A percentile compares a stretch with the other conserved stretches of the same genome.
These are phyloP conservation scores for Dreissena polymorpha DNA, from an alignment of 1,140 invertebrate genomes.

Conservation along the genomic window DNA sequence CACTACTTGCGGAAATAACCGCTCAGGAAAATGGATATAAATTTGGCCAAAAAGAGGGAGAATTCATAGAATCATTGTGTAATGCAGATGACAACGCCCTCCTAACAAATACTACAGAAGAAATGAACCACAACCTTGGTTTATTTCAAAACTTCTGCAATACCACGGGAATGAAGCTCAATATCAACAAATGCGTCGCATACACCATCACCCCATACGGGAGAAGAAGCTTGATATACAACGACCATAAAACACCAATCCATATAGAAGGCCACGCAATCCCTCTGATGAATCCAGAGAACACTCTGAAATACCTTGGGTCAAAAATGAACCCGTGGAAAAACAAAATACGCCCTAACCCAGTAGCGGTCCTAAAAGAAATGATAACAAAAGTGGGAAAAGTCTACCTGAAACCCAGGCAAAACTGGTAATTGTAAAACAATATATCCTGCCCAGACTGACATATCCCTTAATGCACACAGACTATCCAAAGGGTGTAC, in stretches of 20 bases:
- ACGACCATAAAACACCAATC: not conserved
- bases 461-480: slow-evolving; percentile 19
- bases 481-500: slow-evolving; percentile 10
- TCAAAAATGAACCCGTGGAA: slow-evolving; percentile 33
- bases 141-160: slow-evolving; percentile 42
- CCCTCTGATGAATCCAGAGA: slow-evolving; percentile 12
- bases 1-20: slow-evolving; percentile 13
- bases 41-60: slow-evolving; percentile 6
- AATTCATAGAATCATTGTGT: slow-evolving; percentile 21
- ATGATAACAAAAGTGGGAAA: not conserved
- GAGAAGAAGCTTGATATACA: slow-evolving; percentile 18
- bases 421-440: slow-evolving; percentile 8
- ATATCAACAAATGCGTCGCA: slow-evolving; percentile 52
- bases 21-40: slow-evolving; percentile 22
- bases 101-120: not conserved
- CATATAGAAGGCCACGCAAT: slow-evolving; percentile 6
- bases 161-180: slow-evolving; percentile 52
- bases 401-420: not conserved
- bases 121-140: slow-evolving; percentile 33
- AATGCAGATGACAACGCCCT: slow-evolving; percentile 58
- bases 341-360: slow-evolving; percentile 1
- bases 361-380: not conserved
- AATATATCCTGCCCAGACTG: slow-evolving; percentile 29
- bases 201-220: slow-evolving; percentile 38
- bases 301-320: slow-evolving; percentile 47